Evolutionary conservation across 2,797 vertebrate species (phyloP), one percentile per base, ranked within the genome.

Genomic region (Sebastes taczanowskii): DNA sequence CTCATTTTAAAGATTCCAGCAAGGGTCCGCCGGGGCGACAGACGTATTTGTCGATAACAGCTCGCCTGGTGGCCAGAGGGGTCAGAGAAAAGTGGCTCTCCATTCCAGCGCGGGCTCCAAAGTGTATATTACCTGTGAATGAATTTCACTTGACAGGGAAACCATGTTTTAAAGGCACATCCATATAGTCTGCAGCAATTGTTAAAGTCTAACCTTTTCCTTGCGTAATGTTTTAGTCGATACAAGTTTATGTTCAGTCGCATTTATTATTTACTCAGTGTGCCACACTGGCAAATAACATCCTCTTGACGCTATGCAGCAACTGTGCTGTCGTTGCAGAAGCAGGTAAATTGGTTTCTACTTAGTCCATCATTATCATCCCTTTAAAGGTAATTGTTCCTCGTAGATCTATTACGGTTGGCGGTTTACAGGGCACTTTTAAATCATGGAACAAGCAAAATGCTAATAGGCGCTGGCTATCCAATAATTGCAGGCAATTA

Each of bases 401-500:
- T 61, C 25, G 11, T 81, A 72, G 75, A 67, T 88, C 60, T 89
- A 23, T 82, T 82, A 71, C 46, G 80, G 76, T 76, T 85, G 75
- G 11, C 14, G 23, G 71, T 82, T 92, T 88, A 81, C 64, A 20
- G 69, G 72, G 35, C 81, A 80, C 86, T 91, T 91, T 85, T 63
- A 79, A 87, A 92, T 84, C 86, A 86, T 63, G 79, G 87, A 94
- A 94, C 91, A 94, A 93, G 84, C 79, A 72, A 94, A 89, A 96
- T 95, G 94, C 94, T 92, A 96, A 96, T 95, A 71, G 72, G 13
- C 2, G 60, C 83, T 34, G 78, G 88, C 87, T 85, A 82, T 71
- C 88, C 76, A 59, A 88, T 94, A 95, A 96, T 95, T 95, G 82
- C 80, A 62, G 87, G 92, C 91, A 95, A 95, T 95, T 96, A 95